These are phyloP conservation scores for Ethmia dodecea DNA, from an alignment of 2,888 invertebrate genomes.

Conservation along the genomic window DNA sequence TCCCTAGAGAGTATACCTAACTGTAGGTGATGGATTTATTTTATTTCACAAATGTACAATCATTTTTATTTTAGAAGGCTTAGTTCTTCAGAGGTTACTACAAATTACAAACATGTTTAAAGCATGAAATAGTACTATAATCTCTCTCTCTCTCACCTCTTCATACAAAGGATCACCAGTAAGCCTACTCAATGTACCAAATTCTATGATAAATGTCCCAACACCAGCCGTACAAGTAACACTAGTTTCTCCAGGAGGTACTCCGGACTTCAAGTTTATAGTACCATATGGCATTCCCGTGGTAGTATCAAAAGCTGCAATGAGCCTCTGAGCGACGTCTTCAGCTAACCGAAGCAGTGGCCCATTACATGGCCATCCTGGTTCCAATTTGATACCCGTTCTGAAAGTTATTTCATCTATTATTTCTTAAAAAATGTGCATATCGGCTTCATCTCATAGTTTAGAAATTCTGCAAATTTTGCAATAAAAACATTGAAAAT, in stretches of 20 bases:
- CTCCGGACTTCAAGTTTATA: constrained; percentile 93
- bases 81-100: too few species aligned
- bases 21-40: too few species aligned
- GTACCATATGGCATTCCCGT: constrained; percentile 99
- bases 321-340: constrained; percentile 93
- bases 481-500: not conserved
- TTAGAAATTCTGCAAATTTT: not conserved
- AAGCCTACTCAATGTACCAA: constrained; percentile 94
- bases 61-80: too few species aligned
- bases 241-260: constrained; percentile 96
- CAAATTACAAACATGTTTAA: too few species aligned
- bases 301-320: constrained; percentile 93
- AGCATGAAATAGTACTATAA: too few species aligned
- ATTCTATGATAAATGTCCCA: constrained; percentile 97
- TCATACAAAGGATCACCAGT: constrained; percentile 97
- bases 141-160: too few species aligned
- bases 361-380: constrained; percentile 98
- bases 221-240: constrained; percentile 99
- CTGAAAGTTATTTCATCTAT: too few species aligned
- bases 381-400: constrained; percentile 88
- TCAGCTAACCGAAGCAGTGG: constrained; percentile 95
- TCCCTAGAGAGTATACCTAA: too few species aligned
- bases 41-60: too few species aligned
- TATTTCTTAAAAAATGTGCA: too few species aligned
- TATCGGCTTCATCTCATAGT: too few species aligned